Base-by-base conservation (phyloP, 92 coral and sea anemone genomes). In the Porites lobata region DNA sequence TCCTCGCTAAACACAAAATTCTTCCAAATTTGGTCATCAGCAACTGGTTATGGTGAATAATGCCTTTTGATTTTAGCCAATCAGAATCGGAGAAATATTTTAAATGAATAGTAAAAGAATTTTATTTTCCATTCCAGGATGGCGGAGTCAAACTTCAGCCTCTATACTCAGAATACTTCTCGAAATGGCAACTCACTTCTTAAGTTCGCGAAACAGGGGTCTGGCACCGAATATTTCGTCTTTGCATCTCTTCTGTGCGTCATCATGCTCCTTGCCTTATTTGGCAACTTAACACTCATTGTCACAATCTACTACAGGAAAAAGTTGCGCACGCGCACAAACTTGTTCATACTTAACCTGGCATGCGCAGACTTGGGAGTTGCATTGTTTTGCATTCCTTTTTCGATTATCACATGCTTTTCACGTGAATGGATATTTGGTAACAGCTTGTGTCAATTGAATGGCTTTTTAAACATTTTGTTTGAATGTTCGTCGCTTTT, bases 311-410 rank as follows among this genome's bases (percentile, higher is more conserved):
- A 81, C 87, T 91, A 93, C 50, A 90, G 75, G 12, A 88, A 89
- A 15, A 58, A 65, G 15, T 72, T 94, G 87, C 98, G 96, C 85
- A 93, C 96, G 91, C 94, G 92, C 87, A 94, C 98, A 52, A 94
- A 93, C 86, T 65, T 87, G 89, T 94, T 94, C 74, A 90, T 94
- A 69, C 65, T 90, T 38, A 94, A 93, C 88, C 93, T 87, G 72
- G 96, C 98, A 50, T 85, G 85, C 32, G 94, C 96, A 17, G 98
- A 94, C 64, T 32, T 94, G 69, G 94, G 92, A 20, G 94, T 94
- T 53, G 90, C 95, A 9, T 26, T 87, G 20, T 15, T 91, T 22
- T 87, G 96, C 71, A 72, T 94, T 87, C 98, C 98, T 8, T 94
- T 94, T 90, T 92, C 98, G 11, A 71, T 94, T 20, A 80, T 92